These are phyloP conservation scores for Drosophila meridionalis DNA, from an alignment of 2,888 invertebrate genomes.

Conservation along the genomic window DNA sequence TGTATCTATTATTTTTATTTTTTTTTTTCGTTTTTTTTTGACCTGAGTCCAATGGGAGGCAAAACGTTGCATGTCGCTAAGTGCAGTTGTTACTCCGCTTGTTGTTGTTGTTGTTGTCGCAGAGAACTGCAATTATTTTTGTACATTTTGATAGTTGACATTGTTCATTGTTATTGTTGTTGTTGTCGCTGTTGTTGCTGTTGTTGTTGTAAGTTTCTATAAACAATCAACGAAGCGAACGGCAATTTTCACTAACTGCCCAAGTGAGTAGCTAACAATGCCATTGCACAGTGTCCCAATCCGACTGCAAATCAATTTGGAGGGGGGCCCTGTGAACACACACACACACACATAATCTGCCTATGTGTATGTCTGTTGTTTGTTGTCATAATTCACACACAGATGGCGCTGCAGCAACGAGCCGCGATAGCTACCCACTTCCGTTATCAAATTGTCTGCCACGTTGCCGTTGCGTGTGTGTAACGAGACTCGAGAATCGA, in stretches of 20 bases:
- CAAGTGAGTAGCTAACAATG: conserved; percentile 68
- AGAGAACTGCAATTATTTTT: conserved; percentile 76
- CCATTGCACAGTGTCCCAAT: conserved; percentile 65
- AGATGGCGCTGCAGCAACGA: conserved; percentile 44
- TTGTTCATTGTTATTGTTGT: conserved; percentile 53
- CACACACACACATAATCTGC: conserved; percentile 1
- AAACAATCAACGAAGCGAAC: conserved; percentile 77
- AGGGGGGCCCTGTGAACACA: conserved; percentile 56
- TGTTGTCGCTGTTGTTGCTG: conserved; percentile 27
- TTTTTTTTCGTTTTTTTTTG: conserved; percentile 23
- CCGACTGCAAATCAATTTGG: conserved; percentile 71
- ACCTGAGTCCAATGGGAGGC: conserved; percentile 50
- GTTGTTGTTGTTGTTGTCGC: conserved; percentile 56
- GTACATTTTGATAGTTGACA: conserved; percentile 66
- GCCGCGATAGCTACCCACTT: conserved; percentile 51
- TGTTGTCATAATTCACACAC: conserved; percentile 54
- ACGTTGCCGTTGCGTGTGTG: conserved; percentile 61
- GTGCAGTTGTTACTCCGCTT: conserved; percentile 60
- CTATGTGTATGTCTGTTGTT: conserved; percentile 10
- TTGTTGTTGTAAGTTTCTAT: conserved; percentile 55
- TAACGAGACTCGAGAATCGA: conserved; percentile 57
- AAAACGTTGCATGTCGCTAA: conserved; percentile 77
- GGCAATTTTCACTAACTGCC: conserved; percentile 77
- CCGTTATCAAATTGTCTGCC: conserved; percentile 58
- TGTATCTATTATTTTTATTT: background rate